phyloP scores from a whole-genome alignment of 2,888 invertebrate genomes.

The Spilarctia lutea region DNA sequence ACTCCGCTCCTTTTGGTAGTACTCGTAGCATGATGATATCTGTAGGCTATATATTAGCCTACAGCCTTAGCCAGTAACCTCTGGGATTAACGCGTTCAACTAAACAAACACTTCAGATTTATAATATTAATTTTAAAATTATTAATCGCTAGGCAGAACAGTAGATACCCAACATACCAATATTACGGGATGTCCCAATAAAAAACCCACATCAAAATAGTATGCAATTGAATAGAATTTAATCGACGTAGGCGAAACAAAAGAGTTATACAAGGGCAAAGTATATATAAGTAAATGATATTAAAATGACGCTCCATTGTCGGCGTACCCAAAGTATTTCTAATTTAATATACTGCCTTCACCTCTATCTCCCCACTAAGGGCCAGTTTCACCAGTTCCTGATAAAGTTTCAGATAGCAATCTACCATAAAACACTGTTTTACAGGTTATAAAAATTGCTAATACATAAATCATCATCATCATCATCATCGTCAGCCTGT shows the following conservation, averaged over 20 bases:
- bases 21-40: no score
- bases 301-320: constrained; percentile 32
- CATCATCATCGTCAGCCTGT: no score
- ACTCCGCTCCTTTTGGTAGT: no score
- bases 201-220: constrained; percentile 37
- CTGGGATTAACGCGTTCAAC: no score
- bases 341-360: neutral
- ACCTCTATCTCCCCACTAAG: neutral
- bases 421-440: neutral
- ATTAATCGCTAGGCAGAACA: neutral
- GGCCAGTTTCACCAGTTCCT: no score
- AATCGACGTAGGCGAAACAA: constrained; percentile 49
- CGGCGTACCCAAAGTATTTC: constrained; percentile 14
- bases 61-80: no score
- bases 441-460: no score
- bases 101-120: no score
- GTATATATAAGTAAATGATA: neutral
- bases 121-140: neutral
- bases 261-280: constrained; percentile 48
- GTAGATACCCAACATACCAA: neutral
- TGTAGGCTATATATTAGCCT: no score
- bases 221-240: constrained; percentile 38
- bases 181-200: constrained; percentile 9
- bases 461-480: no score
- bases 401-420: no score